Base-by-base conservation (phyloP, 92 coral and sea anemone genomes). In the Porites lobata region DNA sequence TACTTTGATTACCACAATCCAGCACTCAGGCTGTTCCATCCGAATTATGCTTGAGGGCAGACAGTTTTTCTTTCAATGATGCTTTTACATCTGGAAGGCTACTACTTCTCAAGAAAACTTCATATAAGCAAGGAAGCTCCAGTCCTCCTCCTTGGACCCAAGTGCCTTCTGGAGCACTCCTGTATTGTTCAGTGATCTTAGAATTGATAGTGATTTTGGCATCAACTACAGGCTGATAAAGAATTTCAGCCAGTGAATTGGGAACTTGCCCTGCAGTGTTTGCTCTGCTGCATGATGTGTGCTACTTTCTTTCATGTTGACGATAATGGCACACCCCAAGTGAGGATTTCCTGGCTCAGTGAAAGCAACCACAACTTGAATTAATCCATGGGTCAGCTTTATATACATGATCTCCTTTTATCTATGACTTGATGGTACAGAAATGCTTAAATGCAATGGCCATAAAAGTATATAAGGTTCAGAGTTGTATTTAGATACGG, bases 1-100 rank as follows among this genome's bases (percentile, higher is more conserved):
- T 71, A 83, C 77, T 2, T 54, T 54, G 10, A 9, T 54, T n/a
- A 29, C 32, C 3, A 0, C 0, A 83, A 24, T 83, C 65, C 79
- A 72, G 77, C 80, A 83, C 71, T 83, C 87, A 83, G 56, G 87
- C 73, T 83, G 87, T 83, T 83, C 80, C 87, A 83, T 83, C 80
- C 58, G 72, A 69, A 83, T 83, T 71, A 73, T 72, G 87, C 50
- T 83, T 83, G 80, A 72, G 87, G 57, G 80, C 80, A 83, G 80
- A 83, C 72, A 83, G 87, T 83, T 83, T 72, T 73, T 83, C 87
- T 83, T 72, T 83, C 71, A 72, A 18, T 68, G 73, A 68, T 17
- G 73, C 26, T 18, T 68, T 68, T 68, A 68, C 22, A 68, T 68
- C 50, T 68, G 73, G 73, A 68, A 68, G 73, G 73, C 32, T 29